A percentile compares a stretch with the other conserved stretches of the same genome.
Conservation (phyloP, 2,113 vertebrate species). For the Lamprotornis superbus region DNA sequence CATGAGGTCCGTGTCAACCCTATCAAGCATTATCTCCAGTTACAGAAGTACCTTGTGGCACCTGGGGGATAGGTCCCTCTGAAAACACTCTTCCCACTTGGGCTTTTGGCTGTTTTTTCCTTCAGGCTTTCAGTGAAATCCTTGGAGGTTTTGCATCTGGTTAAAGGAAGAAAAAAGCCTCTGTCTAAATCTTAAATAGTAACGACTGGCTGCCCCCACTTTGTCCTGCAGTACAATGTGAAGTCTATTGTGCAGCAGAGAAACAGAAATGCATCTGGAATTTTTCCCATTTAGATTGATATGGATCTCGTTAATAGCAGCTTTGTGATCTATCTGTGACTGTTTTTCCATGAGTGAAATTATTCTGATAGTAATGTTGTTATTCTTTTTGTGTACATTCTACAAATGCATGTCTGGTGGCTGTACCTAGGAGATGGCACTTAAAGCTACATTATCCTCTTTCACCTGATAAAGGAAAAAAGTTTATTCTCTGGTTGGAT, state of each 20-base stretch:
- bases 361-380: not conserved
- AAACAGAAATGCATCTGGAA: constrained; percentile 39
- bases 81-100: not conserved
- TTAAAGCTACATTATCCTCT: not conserved
- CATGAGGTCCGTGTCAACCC: not conserved
- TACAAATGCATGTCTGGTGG: not conserved
- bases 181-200: not conserved
- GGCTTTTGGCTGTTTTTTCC: not conserved
- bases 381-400: not conserved
- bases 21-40: not conserved
- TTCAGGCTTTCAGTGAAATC: not conserved
- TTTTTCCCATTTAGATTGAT: not conserved
- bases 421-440: not conserved
- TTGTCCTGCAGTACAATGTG: not conserved
- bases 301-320: not conserved
- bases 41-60: not conserved
- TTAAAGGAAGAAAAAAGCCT: constrained; percentile 15
- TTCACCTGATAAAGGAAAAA: not conserved
- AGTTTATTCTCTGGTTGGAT: not conserved
- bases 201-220: constrained; percentile 1
- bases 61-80: not conserved
- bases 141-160: not conserved
- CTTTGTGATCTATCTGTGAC: constrained; percentile 19
- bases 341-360: not conserved
- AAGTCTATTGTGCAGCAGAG: constrained; percentile 15